Percentiles rank a stretch among this genome's conserved stretches.
Evolutionary conservation across 2,113 vertebrate genomes (phyloP).

Genomic region (Peromyscus californicus): DNA sequence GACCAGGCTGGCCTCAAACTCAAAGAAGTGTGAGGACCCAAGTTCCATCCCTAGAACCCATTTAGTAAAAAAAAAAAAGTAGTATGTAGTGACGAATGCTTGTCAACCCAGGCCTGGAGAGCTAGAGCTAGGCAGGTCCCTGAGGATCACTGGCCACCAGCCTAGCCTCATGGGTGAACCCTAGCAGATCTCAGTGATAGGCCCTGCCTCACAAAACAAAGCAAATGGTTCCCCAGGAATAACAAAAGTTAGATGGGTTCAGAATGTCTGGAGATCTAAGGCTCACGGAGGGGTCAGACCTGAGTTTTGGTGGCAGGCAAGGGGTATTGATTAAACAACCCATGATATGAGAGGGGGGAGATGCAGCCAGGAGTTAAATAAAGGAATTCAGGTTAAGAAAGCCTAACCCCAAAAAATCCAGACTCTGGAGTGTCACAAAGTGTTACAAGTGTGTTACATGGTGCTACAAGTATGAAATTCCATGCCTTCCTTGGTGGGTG

Average conservation of each 20-base stretch:
- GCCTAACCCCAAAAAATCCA: background rate
- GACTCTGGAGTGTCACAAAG: background rate
- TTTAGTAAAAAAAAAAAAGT: too few species aligned
- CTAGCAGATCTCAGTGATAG: background rate
- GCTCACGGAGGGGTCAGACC: background rate
- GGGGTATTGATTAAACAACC: too few species aligned
- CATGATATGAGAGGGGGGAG: too few species aligned
- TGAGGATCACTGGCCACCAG: background rate
- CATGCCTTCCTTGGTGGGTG: background rate
- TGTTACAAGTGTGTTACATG: too few species aligned
- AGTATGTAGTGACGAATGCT: background rate
- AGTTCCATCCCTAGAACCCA: background rate
- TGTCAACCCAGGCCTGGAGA: background rate
- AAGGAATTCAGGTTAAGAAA: background rate
- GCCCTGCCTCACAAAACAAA: background rate
- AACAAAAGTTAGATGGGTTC: too few species aligned
- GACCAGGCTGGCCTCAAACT: background rate
- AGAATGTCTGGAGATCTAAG: background rate
- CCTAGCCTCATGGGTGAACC: background rate
- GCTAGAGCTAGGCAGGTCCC: background rate
- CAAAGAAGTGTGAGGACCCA: background rate
- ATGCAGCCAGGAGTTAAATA: background rate
- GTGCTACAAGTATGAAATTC: background rate
- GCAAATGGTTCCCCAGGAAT: background rate
- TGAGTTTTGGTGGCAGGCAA: background rate